phyloP scores from a whole-genome alignment of 2,113 vertebrate species.

The Hypanus sabinus region DNA sequence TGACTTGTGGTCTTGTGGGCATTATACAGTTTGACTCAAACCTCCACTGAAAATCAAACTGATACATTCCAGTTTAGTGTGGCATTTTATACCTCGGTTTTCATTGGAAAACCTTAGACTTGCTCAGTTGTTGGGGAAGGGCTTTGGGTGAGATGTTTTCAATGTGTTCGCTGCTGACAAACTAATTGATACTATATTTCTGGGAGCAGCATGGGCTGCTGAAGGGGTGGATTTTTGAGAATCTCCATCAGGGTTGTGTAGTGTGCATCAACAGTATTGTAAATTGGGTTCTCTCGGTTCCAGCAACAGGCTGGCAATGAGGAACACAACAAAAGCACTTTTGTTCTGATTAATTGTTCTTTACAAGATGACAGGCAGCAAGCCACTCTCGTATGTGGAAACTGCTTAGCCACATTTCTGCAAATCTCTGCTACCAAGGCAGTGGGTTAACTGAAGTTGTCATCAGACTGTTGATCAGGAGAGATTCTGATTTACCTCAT shows the following conservation, averaged over 20 bases:
- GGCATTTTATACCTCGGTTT: constrained; percentile 8
- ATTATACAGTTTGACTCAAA: not conserved
- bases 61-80: constrained; percentile 29
- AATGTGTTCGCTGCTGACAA: not conserved
- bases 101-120: not conserved
- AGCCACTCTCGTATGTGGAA: not conserved
- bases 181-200: not conserved
- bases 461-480: not conserved
- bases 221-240: not conserved
- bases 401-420: not conserved
- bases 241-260: too few species aligned
- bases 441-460: not conserved
- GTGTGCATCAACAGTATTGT: not conserved
- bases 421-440: not conserved
- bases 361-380: not conserved
- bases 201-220: not conserved
- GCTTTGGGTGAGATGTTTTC: not conserved
- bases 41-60: not conserved
- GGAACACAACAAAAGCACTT: not conserved
- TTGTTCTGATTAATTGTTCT: not conserved
- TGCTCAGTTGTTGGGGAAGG: not conserved
- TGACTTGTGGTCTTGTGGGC: not conserved
- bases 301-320: not conserved
- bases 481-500: constrained; percentile 10
- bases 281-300: not conserved